Evolutionary conservation across 2,797 vertebrate genomes (phyloP).

Genomic region (Neosalanx taihuensis): DNA sequence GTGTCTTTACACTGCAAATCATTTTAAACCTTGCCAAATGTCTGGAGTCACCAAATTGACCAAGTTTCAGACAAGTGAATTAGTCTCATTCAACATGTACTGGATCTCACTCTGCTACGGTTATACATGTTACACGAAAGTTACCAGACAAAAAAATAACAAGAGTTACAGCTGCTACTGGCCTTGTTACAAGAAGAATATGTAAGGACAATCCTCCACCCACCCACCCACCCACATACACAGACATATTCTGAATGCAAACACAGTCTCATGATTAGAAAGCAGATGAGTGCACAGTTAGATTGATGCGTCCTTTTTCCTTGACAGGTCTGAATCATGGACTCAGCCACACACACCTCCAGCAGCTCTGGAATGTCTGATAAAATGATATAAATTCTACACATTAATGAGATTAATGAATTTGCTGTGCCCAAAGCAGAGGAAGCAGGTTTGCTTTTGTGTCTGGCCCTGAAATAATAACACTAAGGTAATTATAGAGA

Average conservation of each 20-base stretch:
- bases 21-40: slow-evolving; percentile 39
- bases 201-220: slow-evolving; percentile 46
- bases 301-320: slow-evolving; percentile 86
- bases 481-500: slow-evolving; percentile 96
- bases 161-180: slow-evolving; percentile 27
- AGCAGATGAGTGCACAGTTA: slow-evolving; percentile 74
- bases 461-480: slow-evolving; percentile 93
- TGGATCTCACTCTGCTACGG: slow-evolving; percentile 77
- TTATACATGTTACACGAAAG: slow-evolving; percentile 76
- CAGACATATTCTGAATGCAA: slow-evolving; percentile 54
- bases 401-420: slow-evolving; percentile 99
- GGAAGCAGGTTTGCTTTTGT: slow-evolving; percentile 79
- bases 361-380: slow-evolving; percentile 94
- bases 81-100: slow-evolving; percentile 73
- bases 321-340: slow-evolving; percentile 87
- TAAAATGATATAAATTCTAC: slow-evolving; percentile 99
- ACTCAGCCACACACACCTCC: slow-evolving; percentile 80
- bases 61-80: slow-evolving; percentile 67
- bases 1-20: slow-evolving; percentile 41
- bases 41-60: slow-evolving; percentile 57
- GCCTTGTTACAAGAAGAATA: slow-evolving; percentile 77
- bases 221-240: slow-evolving; percentile 17
- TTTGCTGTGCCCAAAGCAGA: slow-evolving; percentile 78
- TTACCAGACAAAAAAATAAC: background rate
- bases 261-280: slow-evolving; percentile 69